phyloP scores from a whole-genome alignment of 2,888 invertebrate genomes.

The Limulus polyphemus region DNA sequence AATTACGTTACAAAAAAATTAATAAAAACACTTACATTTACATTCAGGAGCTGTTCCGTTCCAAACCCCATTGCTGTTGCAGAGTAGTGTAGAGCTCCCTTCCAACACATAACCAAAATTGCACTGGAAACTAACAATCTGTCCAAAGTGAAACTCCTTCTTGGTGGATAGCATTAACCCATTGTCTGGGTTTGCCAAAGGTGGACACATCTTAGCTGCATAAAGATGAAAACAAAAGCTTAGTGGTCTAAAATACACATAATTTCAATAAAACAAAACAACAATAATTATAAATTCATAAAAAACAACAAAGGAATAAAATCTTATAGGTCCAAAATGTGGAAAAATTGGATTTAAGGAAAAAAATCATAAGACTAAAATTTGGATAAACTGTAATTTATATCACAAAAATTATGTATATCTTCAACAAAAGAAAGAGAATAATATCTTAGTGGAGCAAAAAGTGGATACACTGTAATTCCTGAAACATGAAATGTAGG shows the following conservation, averaged over 20 bases:
- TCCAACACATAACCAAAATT: constrained; percentile 87
- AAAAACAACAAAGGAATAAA: background rate
- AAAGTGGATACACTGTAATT: too few species aligned
- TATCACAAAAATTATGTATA: too few species aligned
- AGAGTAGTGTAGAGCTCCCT: constrained; percentile 64
- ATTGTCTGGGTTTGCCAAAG: constrained; percentile 62
- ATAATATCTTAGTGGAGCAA: too few species aligned
- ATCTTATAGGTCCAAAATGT: too few species aligned
- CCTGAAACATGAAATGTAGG: too few species aligned
- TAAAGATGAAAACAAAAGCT: background rate
- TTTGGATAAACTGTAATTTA: too few species aligned
- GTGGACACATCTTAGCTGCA: constrained; percentile 65
- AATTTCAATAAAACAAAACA: background rate
- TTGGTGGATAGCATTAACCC: constrained; percentile 68
- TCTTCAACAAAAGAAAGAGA: too few species aligned
- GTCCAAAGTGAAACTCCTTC: constrained; percentile 72
- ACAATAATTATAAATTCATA: background rate
- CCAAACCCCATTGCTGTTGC: constrained; percentile 83
- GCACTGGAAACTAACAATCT: constrained; percentile 79
- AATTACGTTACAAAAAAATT: too few species aligned
- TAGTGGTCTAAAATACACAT: background rate
- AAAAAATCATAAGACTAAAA: too few species aligned
- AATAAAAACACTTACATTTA: constrained; percentile 55
- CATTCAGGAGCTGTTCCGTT: constrained; percentile 87
- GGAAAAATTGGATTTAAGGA: too few species aligned